Conservation (phyloP, 2,797 vertebrate species). For the Chrosomus eos region DNA sequence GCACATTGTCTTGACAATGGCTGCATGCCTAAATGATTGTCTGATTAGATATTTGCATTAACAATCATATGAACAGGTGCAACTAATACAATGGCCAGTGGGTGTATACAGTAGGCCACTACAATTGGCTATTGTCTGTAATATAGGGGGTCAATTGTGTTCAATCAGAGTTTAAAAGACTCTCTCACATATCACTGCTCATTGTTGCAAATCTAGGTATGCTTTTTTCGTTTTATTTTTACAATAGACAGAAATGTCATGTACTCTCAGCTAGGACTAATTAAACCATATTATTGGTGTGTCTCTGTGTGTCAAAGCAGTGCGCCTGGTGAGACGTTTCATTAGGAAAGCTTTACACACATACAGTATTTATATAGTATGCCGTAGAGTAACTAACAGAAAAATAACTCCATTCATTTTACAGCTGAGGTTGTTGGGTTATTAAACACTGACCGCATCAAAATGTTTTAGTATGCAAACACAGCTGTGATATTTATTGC, state of each 20-base stretch:
- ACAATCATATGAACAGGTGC: too few relatives aligned
- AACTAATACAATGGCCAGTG: too few relatives aligned
- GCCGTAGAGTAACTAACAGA: background rate
- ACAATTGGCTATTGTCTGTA: background rate
- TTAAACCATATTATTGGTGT: background rate
- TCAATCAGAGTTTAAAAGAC: background rate
- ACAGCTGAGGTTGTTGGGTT: background rate
- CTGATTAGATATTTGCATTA: too few relatives aligned
- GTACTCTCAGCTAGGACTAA: background rate
- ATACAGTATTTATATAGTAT: background rate
- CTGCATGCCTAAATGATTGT: too few relatives aligned
- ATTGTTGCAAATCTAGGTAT: background rate
- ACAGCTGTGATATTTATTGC: background rate
- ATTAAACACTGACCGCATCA: background rate
- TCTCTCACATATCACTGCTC: background rate
- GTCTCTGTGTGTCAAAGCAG: background rate
- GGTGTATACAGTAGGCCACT: too few relatives aligned
- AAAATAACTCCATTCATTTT: slow-evolving; percentile 1
- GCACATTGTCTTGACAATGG: too few relatives aligned
- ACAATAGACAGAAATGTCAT: background rate
- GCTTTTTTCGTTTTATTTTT: background rate
- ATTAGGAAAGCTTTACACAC: background rate
- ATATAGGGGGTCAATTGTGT: background rate
- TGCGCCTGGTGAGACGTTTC: background rate
- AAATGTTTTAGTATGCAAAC: slow-evolving; percentile 16